These are phyloP conservation scores for Heliconius cydno DNA, from an alignment of 2,888 invertebrate genomes.

Conservation along the genomic window DNA sequence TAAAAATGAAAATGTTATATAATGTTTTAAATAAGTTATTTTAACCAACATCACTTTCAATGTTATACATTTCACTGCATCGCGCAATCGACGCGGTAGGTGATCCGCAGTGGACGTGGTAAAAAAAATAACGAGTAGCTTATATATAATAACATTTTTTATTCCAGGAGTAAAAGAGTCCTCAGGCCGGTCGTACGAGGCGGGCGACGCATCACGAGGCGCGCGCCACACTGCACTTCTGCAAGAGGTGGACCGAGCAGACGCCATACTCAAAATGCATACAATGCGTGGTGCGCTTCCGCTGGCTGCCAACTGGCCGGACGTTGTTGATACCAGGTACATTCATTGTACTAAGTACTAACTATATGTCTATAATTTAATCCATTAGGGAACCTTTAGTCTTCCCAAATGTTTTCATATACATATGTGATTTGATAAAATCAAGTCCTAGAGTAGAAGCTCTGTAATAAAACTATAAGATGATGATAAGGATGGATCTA, in stretches of 20 bases:
- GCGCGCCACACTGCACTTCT: conserved; percentile 85
- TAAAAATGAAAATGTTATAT: too few species aligned
- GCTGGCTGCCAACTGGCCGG: conserved; percentile 86
- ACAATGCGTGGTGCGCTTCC: conserved; percentile 81
- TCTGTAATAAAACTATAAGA: too few species aligned
- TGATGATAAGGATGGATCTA: too few species aligned
- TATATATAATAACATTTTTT: not conserved
- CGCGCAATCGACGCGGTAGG: too few species aligned
- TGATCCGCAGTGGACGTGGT: too few species aligned
- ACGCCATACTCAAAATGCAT: conserved; percentile 86
- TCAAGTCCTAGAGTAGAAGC: not conserved
- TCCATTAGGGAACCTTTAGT: too few species aligned
- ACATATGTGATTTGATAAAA: not conserved
- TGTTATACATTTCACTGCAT: too few species aligned
- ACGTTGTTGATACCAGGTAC: conserved; percentile 84
- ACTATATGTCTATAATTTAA: too few species aligned
- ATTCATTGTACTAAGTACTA: not conserved
- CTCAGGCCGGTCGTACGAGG: conserved; percentile 65
- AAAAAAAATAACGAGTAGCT: not conserved
- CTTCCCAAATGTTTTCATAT: too few species aligned
- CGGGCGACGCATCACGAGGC: conserved; percentile 84
- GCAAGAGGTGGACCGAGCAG: conserved; percentile 86
- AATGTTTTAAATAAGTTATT: too few species aligned
- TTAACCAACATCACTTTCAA: too few species aligned
- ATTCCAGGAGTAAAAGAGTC: conserved; percentile 57